Evolutionary conservation across 1,140 invertebrate genomes (phyloP), one percentile per base, ranked within the genome.

Genomic region (Trachymyrmex cornetzi): DNA sequence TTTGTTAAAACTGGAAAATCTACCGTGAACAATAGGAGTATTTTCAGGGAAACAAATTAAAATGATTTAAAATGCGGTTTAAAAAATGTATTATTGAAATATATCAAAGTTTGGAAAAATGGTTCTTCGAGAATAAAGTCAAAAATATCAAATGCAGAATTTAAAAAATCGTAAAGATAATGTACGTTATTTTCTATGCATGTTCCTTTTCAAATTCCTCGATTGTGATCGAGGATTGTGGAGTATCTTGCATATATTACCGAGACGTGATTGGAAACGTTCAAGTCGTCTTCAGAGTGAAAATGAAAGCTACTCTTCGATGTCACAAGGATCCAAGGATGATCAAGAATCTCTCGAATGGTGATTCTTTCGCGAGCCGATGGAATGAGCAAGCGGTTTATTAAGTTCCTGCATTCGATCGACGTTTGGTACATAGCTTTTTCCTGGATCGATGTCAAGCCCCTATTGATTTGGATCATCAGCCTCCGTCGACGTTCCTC

Each of bases 381-480:
- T 14, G 95, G 95, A 71, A 95, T 93, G 53, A 96, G 88, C 9
- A 96, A 88, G 9, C 94, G 93, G 61, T 94, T 93, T n/a, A 96
- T 92, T 64, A 96, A 94, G 34, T 95, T 89, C 93, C 94, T 96
- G 89, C 82, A 93, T 67, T 90, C 91, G 24, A 27, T 44, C 11
- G 90, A 91, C 38, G 88, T 81, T 19, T 34, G 24, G 2, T 77
- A 63, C 50, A 93, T 91, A 19, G 77, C 80, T 72, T 94, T 94
- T 27, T 95, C 94, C 59, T 96, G 96, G 16, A 91, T 89, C 4
- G 93, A 74, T 0, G 94, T 94, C 89, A 97, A 94, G 9, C 97
- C 97, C 77, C 96, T 95, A 87, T 97, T 96, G 88, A 97, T 97
- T 93, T 97, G 96, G 55, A 95, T 94, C 57, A 97, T 95, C 11